phyloP scores from a whole-genome alignment of 2,797 vertebrate species.

The Taenioides sp. region DNA sequence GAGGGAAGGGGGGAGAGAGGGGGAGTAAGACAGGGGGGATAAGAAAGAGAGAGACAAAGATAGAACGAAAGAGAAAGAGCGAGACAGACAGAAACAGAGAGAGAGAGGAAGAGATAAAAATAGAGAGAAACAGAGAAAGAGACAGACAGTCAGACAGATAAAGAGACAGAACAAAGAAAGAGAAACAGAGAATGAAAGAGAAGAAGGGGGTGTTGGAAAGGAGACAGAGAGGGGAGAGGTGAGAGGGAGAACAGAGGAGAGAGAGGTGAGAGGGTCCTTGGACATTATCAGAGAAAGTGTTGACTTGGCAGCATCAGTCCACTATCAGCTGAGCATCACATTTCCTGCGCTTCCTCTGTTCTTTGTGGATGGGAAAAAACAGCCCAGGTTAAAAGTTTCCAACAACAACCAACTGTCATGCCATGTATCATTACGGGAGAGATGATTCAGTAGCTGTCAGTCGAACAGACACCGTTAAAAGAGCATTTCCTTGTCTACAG shows the following conservation, averaged over 20 bases:
- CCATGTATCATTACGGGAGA: conserved; percentile 31
- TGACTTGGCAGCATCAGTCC: conserved; percentile 48
- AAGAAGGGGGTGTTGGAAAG: background rate
- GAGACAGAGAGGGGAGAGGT: background rate
- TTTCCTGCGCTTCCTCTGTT: conserved; percentile 41
- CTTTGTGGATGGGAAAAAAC: conserved; percentile 32
- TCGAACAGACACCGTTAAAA: conserved; percentile 9
- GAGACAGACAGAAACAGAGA: background rate
- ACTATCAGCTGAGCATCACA: conserved; percentile 50
- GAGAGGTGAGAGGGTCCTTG: conserved; percentile 18
- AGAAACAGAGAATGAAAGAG: background rate
- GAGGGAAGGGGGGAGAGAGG: background rate
- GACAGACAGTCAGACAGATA: background rate
- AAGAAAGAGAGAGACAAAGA: conserved; percentile 3
- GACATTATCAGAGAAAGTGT: conserved; percentile 41
- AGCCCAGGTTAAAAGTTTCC: conserved; percentile 16
- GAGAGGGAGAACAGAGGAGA: background rate
- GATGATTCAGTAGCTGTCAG: conserved; percentile 5
- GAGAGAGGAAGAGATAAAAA: background rate
- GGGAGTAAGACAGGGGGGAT: background rate
- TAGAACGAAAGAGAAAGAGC: conserved; percentile 3
- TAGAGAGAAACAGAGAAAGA: background rate
- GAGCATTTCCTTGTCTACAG: background rate
- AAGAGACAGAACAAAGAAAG: background rate
- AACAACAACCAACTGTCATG: conserved; percentile 25